Evolutionary conservation across 2,888 invertebrate species (phyloP).

Genomic region (Oscheius sp.): DNA sequence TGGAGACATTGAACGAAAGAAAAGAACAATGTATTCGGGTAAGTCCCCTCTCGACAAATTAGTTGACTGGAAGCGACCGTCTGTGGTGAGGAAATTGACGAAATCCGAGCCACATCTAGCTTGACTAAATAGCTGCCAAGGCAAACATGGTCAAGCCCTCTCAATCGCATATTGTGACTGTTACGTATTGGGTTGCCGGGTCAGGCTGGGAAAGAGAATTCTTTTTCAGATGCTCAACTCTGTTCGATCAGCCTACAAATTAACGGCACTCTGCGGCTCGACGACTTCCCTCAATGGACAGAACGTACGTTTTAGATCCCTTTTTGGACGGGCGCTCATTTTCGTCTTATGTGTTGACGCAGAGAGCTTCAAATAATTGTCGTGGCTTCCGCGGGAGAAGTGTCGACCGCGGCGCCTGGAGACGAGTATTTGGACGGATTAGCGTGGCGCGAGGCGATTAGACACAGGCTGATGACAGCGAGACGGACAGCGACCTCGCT

Average conservation of each 20-base stretch:
- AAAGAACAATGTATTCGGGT: slow-evolving; percentile 79
- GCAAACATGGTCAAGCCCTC: slow-evolving; percentile 31
- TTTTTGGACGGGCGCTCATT: not conserved
- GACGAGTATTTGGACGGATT: slow-evolving; percentile 37
- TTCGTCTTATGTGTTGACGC: not conserved
- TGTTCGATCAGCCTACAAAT: slow-evolving; percentile 84
- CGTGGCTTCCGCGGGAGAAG: slow-evolving; percentile 4
- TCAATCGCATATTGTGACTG: slow-evolving; percentile 17
- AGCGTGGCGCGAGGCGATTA: slow-evolving; percentile 39
- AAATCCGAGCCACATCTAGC: slow-evolving; percentile 35
- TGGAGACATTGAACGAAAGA: slow-evolving; percentile 92
- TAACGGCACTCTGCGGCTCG: slow-evolving; percentile 80
- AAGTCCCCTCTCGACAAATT: slow-evolving; percentile 23
- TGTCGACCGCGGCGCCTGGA: slow-evolving; percentile 32
- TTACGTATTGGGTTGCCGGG: not conserved
- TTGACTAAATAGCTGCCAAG: slow-evolving; percentile 37
- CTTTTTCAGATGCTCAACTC: slow-evolving; percentile 78
- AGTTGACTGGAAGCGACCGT: slow-evolving; percentile 9
- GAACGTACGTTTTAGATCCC: slow-evolving; percentile 32
- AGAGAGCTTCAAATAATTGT: slow-evolving; percentile 5
- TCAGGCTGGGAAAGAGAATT: not conserved
- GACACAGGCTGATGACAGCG: slow-evolving; percentile 35
- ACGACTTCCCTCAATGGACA: slow-evolving; percentile 49
- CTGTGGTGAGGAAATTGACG: slow-evolving; percentile 42
- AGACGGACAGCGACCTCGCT: slow-evolving; percentile 30